phyloP scores from a whole-genome alignment of 2,888 invertebrate genomes.

The Pterostichus niger region DNA sequence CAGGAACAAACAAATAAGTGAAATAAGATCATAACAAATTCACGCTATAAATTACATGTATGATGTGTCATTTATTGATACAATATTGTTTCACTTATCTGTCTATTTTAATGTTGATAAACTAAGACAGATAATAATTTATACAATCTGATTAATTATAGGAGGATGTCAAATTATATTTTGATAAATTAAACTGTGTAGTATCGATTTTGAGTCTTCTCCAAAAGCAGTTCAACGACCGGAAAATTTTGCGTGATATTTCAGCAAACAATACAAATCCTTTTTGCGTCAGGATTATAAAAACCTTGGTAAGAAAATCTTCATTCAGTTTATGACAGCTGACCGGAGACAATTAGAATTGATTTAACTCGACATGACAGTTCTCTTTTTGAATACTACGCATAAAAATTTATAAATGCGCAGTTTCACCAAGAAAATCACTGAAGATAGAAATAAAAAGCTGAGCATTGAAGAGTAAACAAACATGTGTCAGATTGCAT shows the following conservation, averaged over 20 bases:
- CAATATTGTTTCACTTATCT: too few species aligned
- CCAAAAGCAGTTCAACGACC: constrained; percentile 25
- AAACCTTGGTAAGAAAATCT: neutral
- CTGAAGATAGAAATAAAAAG: neutral
- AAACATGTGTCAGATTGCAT: constrained; percentile 1
- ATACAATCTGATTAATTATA: too few species aligned
- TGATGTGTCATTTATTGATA: too few species aligned
- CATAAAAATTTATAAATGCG: neutral
- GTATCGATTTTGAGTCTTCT: constrained; percentile 24
- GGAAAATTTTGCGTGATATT: constrained; percentile 36
- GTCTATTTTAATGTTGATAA: too few species aligned
- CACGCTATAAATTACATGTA: too few species aligned
- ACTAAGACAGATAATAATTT: too few species aligned
- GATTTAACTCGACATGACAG: constrained; percentile 23
- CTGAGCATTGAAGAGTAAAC: neutral
- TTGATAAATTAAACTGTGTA: too few species aligned
- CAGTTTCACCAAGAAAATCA: neutral
- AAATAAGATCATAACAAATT: too few species aligned
- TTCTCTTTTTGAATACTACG: neutral
- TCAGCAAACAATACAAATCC: constrained; percentile 20
- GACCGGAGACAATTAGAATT: constrained; percentile 17
- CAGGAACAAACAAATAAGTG: too few species aligned
- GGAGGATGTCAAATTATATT: too few species aligned
- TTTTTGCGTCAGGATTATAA: constrained; percentile 3
- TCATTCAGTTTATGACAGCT: constrained; percentile 16